Evolutionary conservation across 2,888 invertebrate species (phyloP), one percentile per base, ranked within the genome.

Genomic region (Hirtodrosophila confusa): DNA sequence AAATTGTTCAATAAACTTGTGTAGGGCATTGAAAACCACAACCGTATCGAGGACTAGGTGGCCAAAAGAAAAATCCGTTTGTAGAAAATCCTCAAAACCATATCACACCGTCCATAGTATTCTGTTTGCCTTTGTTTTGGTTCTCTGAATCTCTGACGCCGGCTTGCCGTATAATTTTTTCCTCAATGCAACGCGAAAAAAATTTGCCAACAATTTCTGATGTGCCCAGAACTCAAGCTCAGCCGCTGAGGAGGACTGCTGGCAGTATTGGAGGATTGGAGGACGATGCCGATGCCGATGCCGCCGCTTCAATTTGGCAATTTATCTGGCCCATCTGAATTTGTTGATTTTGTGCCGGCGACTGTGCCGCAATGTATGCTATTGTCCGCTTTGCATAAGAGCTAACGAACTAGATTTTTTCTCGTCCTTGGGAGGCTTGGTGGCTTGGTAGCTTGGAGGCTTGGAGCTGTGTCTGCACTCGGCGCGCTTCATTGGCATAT

Each of bases 311-410:
- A 75, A 80, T 80, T 86, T 78, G 71, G 69, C 78, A 86, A 86
- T 84, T 84, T 86, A 84, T 86, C 75, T 74, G 83, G 73, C 69
- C 80, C 75, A 84, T 78, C 80, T 78, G 78, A 78, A 83, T 80
- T 68, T 84, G 86, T 86, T 84, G 80, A 86, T 70, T 86, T 72
- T 82, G 68, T 61, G 68, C 69, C 69, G 63, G 55, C 55, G 75
- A 69, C 58, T 77, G 61, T 29, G 62, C 72, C 67, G 57, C 69
- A 69, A 65, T 78, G 80, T 82, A 67, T 80, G 69, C 79, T 82
- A 72, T 80, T 78, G 76, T 80, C 67, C 76, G 73, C 68, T 78
- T 80, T 80, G 79, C 83, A 84, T 80, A 83, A 72, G 62, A 78
- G 71, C 78, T 86, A 83, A 83, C 86, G 78, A 84, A 86, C 84